Conservation (phyloP, 2,113 vertebrate species). For the Oenanthe melanoleuca region DNA sequence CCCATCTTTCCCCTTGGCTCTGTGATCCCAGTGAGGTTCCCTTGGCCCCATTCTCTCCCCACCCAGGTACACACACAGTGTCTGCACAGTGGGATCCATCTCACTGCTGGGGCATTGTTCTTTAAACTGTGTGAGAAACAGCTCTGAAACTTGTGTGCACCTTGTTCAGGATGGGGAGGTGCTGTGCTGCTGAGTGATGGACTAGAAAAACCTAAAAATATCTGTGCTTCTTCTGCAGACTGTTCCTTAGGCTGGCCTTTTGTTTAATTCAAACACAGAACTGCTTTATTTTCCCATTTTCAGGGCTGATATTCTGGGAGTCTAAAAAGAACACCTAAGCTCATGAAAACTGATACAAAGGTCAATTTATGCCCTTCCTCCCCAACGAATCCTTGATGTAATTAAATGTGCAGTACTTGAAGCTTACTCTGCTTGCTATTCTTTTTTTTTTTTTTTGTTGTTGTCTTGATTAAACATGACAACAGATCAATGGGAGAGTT, state of each 20-base stretch:
- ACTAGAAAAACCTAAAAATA: background rate
- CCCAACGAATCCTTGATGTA: background rate
- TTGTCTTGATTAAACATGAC: constrained; percentile 44
- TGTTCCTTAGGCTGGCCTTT: background rate
- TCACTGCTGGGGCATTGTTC: background rate
- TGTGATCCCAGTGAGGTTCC: background rate
- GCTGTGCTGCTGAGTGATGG: background rate
- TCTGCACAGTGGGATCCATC: background rate
- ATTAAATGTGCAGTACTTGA: constrained; percentile 44
- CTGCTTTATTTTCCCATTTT: background rate
- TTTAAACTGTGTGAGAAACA: background rate
- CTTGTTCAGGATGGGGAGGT: background rate
- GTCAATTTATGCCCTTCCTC: constrained; percentile 32
- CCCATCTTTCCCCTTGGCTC: background rate
- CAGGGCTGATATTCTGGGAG: background rate
- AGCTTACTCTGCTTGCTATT: background rate
- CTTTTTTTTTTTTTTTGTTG: background rate
- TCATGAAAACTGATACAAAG: constrained; percentile 49
- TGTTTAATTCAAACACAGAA: background rate
- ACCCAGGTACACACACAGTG: fast-evolving
- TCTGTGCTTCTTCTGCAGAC: background rate
- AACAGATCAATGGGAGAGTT: constrained; percentile 43
- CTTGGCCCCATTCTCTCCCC: fast-evolving
- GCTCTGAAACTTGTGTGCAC: background rate
- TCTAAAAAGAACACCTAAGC: constrained; percentile 32